Evolutionary conservation across 2,797 vertebrate genomes (phyloP), one percentile per base, ranked within the genome.

Genomic region (Myripristis jacobus): DNA sequence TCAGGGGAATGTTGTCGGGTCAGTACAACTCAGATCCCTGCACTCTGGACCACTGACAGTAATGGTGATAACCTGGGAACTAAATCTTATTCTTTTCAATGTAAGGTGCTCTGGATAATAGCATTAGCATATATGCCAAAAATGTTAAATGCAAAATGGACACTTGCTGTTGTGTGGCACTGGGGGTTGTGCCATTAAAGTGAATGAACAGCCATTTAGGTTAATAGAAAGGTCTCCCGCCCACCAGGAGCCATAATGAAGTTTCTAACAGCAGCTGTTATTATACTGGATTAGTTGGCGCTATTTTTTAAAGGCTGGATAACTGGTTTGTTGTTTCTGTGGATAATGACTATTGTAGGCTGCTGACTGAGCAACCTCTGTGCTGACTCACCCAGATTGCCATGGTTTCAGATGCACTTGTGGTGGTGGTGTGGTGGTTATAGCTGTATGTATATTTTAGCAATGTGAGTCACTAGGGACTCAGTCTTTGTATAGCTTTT

Each of bases 211-310:
- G 29, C 46, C 62, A 48, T 16, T 68, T 44, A 36, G 46, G 24
- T 58, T 67, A 70, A 63, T 6, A 24, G 51, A 21, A 60, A 66
- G 62, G n/a, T 47, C 21, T 60, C 43, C 31, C 6, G 19, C 61
- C 73, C 36, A 43, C 27, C n/a, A 47, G 59, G 56, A 61, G n/a
- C 29, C 52, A 5, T 73, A 66, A 82, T 61, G 51, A 46, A 22
- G 50, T 64, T 73, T 65, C 44, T 53, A 44, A 61, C 62, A 67
- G 44, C 54, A 36, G 66, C 62, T 52, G 59, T 7, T 74, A 52
- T 66, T 48, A 66, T 41, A 58, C 34, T 41, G 22, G 22, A 60
- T 74, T 64, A 60, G 70, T 63, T 48, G 54, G 52, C 5, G 0
- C 29, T 51, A 19, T 71, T 31, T 70, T 67, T 38, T 7, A 27